Percentiles rank a stretch among this genome's conserved stretches.
phyloP scores from a whole-genome alignment of 1,140 invertebrate genomes.

The Nylanderia fulva region DNA sequence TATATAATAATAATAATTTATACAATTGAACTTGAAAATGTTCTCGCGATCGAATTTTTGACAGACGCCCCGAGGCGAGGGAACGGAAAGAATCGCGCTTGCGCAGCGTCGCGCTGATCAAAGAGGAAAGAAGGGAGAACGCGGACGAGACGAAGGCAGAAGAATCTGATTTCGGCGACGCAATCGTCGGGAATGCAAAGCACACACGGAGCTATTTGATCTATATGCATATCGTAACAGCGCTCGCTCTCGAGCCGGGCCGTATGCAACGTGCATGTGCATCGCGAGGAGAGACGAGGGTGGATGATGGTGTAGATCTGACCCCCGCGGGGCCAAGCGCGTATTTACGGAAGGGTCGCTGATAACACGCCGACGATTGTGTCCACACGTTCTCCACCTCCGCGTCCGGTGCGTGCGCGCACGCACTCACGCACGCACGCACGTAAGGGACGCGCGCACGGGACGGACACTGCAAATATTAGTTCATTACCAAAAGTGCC shows the following conservation, averaged over 20 bases:
- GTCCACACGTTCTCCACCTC: constrained; percentile 54
- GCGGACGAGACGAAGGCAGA: constrained; percentile 49
- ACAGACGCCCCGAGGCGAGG: not conserved
- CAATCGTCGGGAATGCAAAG: constrained; percentile 65
- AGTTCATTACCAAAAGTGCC: constrained; percentile 86
- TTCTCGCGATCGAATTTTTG: not conserved
- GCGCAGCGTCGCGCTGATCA: constrained; percentile 43
- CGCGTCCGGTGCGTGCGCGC: constrained; percentile 35
- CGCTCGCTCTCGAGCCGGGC: constrained; percentile 31
- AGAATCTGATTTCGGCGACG: constrained; percentile 61
- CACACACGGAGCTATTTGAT: constrained; percentile 68
- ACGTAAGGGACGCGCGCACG: constrained; percentile 65
- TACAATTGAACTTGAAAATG: not conserved
- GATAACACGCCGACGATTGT: constrained; percentile 73
- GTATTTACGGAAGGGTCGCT: constrained; percentile 76
- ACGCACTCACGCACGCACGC: constrained; percentile 21
- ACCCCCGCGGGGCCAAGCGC: constrained; percentile 68
- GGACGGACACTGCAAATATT: constrained; percentile 84
- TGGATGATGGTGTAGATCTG: not conserved
- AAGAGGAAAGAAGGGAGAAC: constrained; percentile 52
- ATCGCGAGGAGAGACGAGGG: not conserved
- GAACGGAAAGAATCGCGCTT: constrained; percentile 29
- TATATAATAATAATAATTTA: not conserved
- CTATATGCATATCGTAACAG: constrained; percentile 69
- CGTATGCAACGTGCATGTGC: constrained; percentile 55